phyloP scores from a whole-genome alignment of 2,113 vertebrate species.

The Noturus placidus region DNA sequence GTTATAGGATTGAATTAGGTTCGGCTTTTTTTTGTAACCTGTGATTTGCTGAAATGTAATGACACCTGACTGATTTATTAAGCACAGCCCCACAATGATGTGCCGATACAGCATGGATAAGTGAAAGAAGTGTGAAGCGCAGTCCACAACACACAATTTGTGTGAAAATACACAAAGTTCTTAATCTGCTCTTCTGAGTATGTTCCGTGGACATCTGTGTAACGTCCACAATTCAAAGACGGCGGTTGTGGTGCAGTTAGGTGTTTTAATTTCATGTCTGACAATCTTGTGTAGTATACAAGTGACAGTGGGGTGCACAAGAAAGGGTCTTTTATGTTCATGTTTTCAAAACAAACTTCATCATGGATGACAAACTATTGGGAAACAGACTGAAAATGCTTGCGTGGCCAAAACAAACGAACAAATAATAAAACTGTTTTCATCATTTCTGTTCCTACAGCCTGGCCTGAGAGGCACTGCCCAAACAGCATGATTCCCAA shows the following conservation, averaged over 20 bases:
- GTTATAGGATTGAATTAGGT: not conserved
- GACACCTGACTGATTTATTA: not conserved
- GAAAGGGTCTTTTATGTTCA: not conserved
- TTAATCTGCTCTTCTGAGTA: not conserved
- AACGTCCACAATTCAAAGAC: not conserved
- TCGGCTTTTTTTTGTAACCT: not conserved
- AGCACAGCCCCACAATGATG: not conserved
- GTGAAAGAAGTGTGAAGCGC: not conserved
- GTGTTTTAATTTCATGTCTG: not conserved
- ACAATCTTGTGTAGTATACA: not conserved
- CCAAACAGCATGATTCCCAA: not conserved
- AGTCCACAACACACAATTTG: not conserved
- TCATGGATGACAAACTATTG: not conserved
- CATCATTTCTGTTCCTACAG: not conserved
- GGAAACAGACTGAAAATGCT: not conserved
- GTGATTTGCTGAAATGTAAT: not conserved
- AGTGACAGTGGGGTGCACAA: no score
- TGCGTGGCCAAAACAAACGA: not conserved
- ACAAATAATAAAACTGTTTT: not conserved
- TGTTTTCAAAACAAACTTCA: conserved; percentile 7
- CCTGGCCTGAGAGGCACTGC: not conserved
- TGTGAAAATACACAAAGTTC: no score
- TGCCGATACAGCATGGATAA: not conserved
- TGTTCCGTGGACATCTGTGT: not conserved
- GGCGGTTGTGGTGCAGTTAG: no score